phyloP scores from a whole-genome alignment of 1,140 invertebrate genomes.

The Phymorhynchus buccinoides region DNA sequence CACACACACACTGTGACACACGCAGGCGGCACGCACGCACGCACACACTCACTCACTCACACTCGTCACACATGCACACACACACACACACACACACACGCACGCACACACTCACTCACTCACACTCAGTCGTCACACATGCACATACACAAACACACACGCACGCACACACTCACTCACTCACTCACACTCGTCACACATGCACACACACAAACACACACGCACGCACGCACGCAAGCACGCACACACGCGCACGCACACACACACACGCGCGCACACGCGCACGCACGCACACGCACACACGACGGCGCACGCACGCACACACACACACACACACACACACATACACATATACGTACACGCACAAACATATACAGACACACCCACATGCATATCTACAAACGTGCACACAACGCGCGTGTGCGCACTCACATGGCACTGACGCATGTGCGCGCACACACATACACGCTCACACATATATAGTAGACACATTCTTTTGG shows the following conservation, averaged over 20 bases:
- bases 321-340: neutral
- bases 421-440: neutral
- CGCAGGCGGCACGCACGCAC: neutral
- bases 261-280: neutral
- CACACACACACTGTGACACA: neutral
- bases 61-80: neutral
- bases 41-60: neutral
- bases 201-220: too few relatives aligned
- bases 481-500: too few relatives aligned
- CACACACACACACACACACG: too few relatives aligned
- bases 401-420: too few relatives aligned
- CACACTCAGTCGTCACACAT: too few relatives aligned
- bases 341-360: neutral
- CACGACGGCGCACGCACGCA: neutral
- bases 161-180: too few relatives aligned
- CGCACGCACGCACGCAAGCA: neutral
- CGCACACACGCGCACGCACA: neutral
- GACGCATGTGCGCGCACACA: neutral
- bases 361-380: neutral
- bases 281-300: neutral
- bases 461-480: slow-evolving; percentile 8
- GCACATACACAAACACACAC: too few relatives aligned
- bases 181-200: too few relatives aligned
- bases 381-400: too few relatives aligned
- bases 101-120: too few relatives aligned